Conservation (phyloP, 2,113 vertebrate genomes). For the Cochlearius cochlearius region DNA sequence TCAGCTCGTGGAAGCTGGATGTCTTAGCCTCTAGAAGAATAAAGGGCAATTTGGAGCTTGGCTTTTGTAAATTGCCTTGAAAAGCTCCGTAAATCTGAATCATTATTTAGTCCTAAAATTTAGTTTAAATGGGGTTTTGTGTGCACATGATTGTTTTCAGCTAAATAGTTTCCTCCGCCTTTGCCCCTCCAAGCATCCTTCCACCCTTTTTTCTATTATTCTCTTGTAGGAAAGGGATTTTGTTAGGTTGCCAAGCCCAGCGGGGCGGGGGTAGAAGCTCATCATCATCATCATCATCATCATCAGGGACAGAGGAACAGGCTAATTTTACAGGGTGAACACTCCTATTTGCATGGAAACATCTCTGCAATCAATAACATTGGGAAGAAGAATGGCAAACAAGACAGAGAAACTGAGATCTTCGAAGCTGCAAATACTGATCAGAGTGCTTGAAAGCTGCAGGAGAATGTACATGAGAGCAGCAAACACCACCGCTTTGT, state of each 20-base stretch:
- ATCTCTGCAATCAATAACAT: background rate
- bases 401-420: background rate
- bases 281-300: background rate
- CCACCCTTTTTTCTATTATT: background rate
- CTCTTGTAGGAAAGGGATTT: background rate
- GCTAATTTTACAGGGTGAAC: background rate
- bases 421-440: background rate
- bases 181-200: background rate
- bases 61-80: background rate
- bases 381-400: background rate
- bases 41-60: background rate
- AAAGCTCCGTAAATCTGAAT: background rate
- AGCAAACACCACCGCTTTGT: background rate
- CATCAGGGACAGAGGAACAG: background rate
- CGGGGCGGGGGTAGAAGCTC: background rate
- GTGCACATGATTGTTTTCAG: background rate
- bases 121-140: background rate
- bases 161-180: background rate
- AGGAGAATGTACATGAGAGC: background rate
- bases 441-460: background rate
- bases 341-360: background rate
- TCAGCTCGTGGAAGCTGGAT: background rate
- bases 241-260: background rate
- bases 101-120: background rate
- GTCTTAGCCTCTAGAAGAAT: background rate